phyloP scores from a whole-genome alignment of 2,113 vertebrate species.

The Hydrolagus affinis region DNA sequence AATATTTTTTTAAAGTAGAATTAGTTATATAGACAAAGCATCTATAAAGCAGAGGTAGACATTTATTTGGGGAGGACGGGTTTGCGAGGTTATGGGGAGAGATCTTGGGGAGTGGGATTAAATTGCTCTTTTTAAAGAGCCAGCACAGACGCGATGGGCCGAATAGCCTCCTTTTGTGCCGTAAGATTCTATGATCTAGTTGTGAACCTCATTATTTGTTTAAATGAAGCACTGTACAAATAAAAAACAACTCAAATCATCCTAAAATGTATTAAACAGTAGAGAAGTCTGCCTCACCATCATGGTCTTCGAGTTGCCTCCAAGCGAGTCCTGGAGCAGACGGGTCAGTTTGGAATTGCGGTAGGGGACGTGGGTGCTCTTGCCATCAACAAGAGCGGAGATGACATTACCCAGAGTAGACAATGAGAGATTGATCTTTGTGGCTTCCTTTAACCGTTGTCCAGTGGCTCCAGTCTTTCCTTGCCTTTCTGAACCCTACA shows the following conservation, averaged over 20 bases:
- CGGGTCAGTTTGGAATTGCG: constrained; percentile 94
- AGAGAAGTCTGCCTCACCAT: constrained; percentile 64
- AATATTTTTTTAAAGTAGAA: too few relatives aligned
- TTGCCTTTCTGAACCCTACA: constrained; percentile 90
- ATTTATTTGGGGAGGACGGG: too few relatives aligned
- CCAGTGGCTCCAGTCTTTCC: constrained; percentile 95
- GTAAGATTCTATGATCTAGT: too few relatives aligned
- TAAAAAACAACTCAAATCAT: background rate
- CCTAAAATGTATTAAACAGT: background rate
- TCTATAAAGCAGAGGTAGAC: too few relatives aligned
- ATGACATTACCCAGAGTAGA: constrained; percentile 96
- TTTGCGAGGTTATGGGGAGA: too few relatives aligned
- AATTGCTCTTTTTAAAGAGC: too few relatives aligned
- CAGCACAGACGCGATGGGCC: too few relatives aligned
- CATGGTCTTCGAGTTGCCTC: constrained; percentile 98
- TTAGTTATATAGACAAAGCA: too few relatives aligned
- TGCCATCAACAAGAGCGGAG: constrained; percentile 94
- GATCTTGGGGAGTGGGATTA: too few relatives aligned
- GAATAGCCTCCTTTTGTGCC: too few relatives aligned
- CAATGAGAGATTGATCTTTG: constrained; percentile 94
- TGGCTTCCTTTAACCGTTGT: constrained; percentile 92
- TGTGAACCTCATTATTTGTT: too few relatives aligned
- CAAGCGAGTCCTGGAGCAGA: constrained; percentile 89
- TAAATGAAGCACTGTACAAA: too few relatives aligned
- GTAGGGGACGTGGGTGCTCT: constrained; percentile 95